phyloP scores from a whole-genome alignment of 2,113 vertebrate genomes.

The Morone chrysops region DNA sequence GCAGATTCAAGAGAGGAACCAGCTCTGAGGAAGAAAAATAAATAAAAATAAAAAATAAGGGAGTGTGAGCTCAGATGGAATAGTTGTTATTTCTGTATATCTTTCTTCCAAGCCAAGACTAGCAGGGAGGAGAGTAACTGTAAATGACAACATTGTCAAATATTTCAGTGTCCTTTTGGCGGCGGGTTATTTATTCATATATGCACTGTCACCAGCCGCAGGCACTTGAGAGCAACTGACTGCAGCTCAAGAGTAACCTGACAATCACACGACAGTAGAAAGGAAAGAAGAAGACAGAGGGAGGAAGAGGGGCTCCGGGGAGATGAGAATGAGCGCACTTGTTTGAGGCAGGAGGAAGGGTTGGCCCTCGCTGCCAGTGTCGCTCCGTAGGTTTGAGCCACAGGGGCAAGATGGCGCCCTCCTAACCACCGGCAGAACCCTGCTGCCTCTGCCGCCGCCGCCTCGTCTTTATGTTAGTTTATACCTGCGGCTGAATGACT shows the following conservation, averaged over 20 bases:
- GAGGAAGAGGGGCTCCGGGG: constrained; percentile 39
- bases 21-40: constrained; percentile 9
- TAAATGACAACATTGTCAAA: constrained; percentile 78
- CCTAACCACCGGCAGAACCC: not conserved
- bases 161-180: constrained; percentile 70
- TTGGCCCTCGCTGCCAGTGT: constrained; percentile 8
- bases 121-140: constrained; percentile 59
- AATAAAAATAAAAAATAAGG: constrained; percentile 15
- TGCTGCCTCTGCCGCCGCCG: not conserved
- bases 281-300: constrained; percentile 53
- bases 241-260: constrained; percentile 75
- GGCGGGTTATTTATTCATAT: constrained; percentile 78
- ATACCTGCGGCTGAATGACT: constrained; percentile 44
- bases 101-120: constrained; percentile 39
- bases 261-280: constrained; percentile 70
- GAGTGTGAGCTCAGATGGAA: constrained; percentile 31
- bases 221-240: constrained; percentile 75
- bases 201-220: constrained; percentile 75
- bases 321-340: constrained; percentile 27
- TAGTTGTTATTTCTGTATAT: constrained; percentile 24
- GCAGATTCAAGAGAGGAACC: constrained; percentile 35
- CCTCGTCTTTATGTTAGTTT: constrained; percentile 11
- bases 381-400: constrained; percentile 32
- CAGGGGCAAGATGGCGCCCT: constrained; percentile 2
- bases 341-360: constrained; percentile 37